Evolutionary conservation across 2,113 vertebrate genomes (phyloP).

Genomic region (Tenrec ecaudatus): DNA sequence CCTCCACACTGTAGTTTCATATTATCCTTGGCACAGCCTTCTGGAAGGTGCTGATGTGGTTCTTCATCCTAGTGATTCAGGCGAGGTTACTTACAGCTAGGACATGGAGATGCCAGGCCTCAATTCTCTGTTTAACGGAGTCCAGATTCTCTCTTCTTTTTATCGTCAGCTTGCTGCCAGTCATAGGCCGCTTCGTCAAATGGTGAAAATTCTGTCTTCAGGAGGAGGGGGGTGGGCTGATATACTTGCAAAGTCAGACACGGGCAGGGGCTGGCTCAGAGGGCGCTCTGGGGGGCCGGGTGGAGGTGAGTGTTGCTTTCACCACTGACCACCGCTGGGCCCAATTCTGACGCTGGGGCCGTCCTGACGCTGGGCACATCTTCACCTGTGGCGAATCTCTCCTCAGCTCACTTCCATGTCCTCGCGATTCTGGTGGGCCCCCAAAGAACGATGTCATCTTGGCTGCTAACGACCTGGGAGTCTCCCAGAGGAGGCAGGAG

Average conservation of each 20-base stretch:
- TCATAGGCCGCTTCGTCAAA: background rate
- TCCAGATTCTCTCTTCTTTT: background rate
- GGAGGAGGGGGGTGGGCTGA: background rate
- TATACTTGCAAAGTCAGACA: background rate
- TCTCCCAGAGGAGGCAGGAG: background rate
- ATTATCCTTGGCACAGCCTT: background rate
- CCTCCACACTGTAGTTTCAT: background rate
- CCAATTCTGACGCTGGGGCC: background rate
- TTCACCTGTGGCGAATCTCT: background rate
- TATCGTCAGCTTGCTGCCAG: too few species aligned
- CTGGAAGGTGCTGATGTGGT: background rate
- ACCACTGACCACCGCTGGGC: background rate
- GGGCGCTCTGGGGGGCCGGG: background rate
- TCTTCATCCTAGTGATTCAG: background rate
- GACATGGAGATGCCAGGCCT: background rate
- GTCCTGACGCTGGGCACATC: background rate
- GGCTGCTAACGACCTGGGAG: background rate
- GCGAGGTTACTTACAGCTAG: background rate
- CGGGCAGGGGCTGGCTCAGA: background rate
- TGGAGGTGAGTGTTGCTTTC: background rate
- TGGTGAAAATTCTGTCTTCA: background rate
- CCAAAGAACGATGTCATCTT: too few species aligned
- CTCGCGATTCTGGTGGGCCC: background rate
- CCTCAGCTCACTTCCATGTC: background rate
- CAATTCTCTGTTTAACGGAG: background rate